Evolutionary conservation across 2,888 invertebrate species (phyloP), one percentile per base, ranked within the genome.

Genomic region (Uropetala carovei): DNA sequence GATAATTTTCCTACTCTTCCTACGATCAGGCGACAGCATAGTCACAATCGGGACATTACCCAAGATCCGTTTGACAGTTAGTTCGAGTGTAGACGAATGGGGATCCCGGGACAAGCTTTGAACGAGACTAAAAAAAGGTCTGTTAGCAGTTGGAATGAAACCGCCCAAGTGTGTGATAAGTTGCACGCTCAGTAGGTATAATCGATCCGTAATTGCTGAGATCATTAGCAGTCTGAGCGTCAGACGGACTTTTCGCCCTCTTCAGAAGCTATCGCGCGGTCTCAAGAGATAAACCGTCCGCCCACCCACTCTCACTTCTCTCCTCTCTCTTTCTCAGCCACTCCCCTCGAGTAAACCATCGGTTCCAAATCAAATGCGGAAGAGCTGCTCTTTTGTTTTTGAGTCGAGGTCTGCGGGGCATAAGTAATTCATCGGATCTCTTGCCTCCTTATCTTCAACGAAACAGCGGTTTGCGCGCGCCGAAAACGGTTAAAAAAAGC

Each of bases 151-250:
- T 14, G 75, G 75, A 75, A 22, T 75, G 75, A 75, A 27, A 75
- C 27, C 75, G 75, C 27, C 75, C 22, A 75, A 11, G 75, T 75
- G 75, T 75, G 75, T 27, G 75, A 75, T 75, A 75, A 75, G 75
- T 75, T 75, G 27, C 75, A 27, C 75, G 27, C 75, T 75, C 27
- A 27, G 75, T 75, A 75, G 75, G 75, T 22, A 75, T 27, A 11
- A 75, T 75, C 75, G 75, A 75, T 75, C 75, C 75, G 22, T 75
- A 75, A 75, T 75, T 75, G 75, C 75, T 75, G 75, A 27, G 75
- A 27, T 75, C 75, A 27, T 75, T 75, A 75, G 75, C 75, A 75
- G 75, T 75, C 75, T 18, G 68, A 22, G 68, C n/a, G 68, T 10
- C 68, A 68, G 68, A 68, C 68, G 68, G 68, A 68, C 68, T 68